Conservation (phyloP, 2,113 vertebrate species). For the Ginglymostoma cirratum region DNA sequence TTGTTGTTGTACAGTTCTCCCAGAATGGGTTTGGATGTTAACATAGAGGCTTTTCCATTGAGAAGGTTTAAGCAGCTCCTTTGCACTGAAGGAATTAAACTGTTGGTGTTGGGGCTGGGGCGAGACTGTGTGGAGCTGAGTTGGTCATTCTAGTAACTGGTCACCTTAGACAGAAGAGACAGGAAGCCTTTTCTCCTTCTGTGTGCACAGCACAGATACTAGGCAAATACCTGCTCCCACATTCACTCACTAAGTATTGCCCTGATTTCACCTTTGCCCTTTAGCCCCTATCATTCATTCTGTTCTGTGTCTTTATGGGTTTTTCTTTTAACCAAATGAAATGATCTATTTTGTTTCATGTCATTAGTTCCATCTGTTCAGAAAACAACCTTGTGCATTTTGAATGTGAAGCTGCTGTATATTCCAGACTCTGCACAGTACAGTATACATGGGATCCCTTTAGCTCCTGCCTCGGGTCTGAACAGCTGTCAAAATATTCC, state of each 20-base stretch:
- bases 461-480: background rate
- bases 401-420: constrained; percentile 50
- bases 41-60: too few relatives aligned
- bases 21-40: background rate
- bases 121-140: background rate
- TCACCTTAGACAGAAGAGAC: constrained; percentile 11
- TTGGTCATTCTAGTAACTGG: background rate
- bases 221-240: constrained; percentile 45
- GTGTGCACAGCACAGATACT: background rate
- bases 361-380: constrained; percentile 81
- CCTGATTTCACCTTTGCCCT: constrained; percentile 50
- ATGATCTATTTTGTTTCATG: constrained; percentile 77
- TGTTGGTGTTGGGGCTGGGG: background rate
- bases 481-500: constrained; percentile 44
- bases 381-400: constrained; percentile 62
- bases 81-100: background rate
- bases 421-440: constrained; percentile 43
- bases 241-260: constrained; percentile 44
- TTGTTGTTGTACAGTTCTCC: background rate
- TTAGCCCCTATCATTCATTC: constrained; percentile 61
- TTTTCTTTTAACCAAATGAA: constrained; percentile 60
- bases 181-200: background rate
- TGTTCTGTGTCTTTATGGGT: constrained; percentile 58
- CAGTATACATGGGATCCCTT: background rate
- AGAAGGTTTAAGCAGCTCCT: background rate